Evolutionary conservation across 2,113 vertebrate species (phyloP).

Genomic region (Psophia crepitans): DNA sequence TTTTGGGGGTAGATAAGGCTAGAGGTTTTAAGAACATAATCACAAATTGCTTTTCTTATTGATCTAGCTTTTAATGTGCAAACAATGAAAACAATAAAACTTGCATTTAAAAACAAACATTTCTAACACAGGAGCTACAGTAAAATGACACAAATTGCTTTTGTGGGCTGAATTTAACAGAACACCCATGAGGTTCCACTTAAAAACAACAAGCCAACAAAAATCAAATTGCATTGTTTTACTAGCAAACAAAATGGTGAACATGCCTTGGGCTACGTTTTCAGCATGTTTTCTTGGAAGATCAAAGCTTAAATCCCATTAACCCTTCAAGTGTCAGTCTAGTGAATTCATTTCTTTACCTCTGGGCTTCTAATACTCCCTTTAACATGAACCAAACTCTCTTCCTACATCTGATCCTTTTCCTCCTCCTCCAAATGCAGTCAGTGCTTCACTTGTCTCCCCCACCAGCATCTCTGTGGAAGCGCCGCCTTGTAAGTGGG

Average conservation of each 20-base stretch:
- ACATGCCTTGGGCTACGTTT: constrained; percentile 67
- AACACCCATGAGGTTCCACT: constrained; percentile 75
- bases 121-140: constrained; percentile 45
- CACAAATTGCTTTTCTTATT: constrained; percentile 14
- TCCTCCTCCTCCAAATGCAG: background rate
- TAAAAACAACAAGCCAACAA: constrained; percentile 74
- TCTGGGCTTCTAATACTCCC: background rate
- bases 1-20: constrained; percentile 17
- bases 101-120: constrained; percentile 64
- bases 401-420: background rate
- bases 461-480: background rate
- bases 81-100: constrained; percentile 65
- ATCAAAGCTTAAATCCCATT: constrained; percentile 62
- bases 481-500: background rate
- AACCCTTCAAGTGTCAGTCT: constrained; percentile 32
- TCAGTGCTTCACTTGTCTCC: background rate
- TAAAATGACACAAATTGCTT: constrained; percentile 67
- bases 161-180: constrained; percentile 67
- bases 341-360: background rate
- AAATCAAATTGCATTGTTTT: constrained; percentile 76
- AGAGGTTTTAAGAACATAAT: background rate
- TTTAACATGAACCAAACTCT: background rate
- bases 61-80: constrained; percentile 57
- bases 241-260: constrained; percentile 75
- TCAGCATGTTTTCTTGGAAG: constrained; percentile 61